These are phyloP conservation scores for Hycleus cichorii DNA, from an alignment of 1,140 invertebrate species.

Conservation along the genomic window DNA sequence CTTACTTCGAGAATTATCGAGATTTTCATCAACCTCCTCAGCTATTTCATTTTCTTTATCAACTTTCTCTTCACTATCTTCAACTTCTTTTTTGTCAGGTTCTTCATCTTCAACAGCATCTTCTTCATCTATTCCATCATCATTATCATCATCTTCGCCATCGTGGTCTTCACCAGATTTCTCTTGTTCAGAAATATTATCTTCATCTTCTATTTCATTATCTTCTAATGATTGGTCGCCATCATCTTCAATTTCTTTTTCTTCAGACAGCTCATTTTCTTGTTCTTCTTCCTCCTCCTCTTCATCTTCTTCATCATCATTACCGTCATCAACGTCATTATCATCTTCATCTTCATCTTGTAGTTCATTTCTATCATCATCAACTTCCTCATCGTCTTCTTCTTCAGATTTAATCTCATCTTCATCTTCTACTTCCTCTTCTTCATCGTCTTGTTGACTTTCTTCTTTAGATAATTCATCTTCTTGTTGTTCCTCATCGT, in stretches of 20 bases:
- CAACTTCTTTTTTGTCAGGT: conserved; percentile 22
- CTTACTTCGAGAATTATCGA: conserved; percentile 39
- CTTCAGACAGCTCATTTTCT: conserved; percentile 31
- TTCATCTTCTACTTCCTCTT: conserved; percentile 31
- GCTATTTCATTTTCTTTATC: conserved; percentile 38
- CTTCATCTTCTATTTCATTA: conserved; percentile 28
- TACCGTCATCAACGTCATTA: conserved; percentile 32
- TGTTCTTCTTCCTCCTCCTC: conserved; percentile 32
- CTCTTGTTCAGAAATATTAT: conserved; percentile 23
- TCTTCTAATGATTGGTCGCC: conserved; percentile 30
- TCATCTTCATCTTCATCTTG: conserved; percentile 38
- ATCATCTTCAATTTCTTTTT: conserved; percentile 26
- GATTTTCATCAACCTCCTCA: conserved; percentile 36
- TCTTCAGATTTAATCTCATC: conserved; percentile 28
- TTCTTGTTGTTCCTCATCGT: conserved; percentile 36
- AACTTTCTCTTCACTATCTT: conserved; percentile 39
- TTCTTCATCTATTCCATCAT: conserved; percentile 37
- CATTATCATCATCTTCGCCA: conserved; percentile 29
- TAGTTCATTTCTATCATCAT: conserved; percentile 40
- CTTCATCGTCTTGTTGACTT: conserved; percentile 27
- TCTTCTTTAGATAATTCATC: conserved; percentile 33
- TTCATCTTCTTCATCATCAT: conserved; percentile 35
- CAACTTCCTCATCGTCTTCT: conserved; percentile 33
- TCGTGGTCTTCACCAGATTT: background rate
- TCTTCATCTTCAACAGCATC: conserved; percentile 39